phyloP scores from a whole-genome alignment of 2,888 invertebrate genomes.

The Gortyna flavago region DNA sequence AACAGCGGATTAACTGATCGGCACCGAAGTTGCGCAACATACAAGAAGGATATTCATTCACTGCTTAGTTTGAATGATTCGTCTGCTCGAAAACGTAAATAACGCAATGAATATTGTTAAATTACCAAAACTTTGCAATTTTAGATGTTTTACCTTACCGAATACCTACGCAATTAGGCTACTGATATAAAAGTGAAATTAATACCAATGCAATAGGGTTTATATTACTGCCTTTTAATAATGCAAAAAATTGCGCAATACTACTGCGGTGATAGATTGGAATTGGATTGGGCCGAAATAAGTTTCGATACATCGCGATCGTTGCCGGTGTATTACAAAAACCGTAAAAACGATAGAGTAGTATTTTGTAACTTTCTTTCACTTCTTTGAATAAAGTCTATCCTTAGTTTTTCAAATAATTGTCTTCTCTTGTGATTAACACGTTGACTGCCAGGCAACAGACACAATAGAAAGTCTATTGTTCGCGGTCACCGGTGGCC shows the following conservation, averaged over 20 bases:
- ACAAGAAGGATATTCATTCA: not conserved
- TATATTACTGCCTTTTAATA: too few relatives aligned
- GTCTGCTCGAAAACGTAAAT: not conserved
- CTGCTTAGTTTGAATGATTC: not conserved
- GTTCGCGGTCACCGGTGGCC: too few relatives aligned
- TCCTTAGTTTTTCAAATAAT: slow-evolving; percentile 15
- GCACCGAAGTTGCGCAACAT: not conserved
- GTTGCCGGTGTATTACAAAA: not conserved
- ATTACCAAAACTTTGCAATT: not conserved
- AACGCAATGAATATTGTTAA: not conserved
- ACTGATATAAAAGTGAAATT: not conserved
- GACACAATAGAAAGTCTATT: too few relatives aligned
- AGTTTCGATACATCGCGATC: not conserved
- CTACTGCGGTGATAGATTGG: not conserved
- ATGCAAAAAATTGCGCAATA: not conserved
- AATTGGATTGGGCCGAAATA: too few relatives aligned
- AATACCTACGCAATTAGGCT: not conserved
- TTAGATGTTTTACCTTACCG: not conserved
- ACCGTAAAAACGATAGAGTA: slow-evolving; percentile 1
- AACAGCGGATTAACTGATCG: not conserved
- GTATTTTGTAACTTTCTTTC: slow-evolving; percentile 10
- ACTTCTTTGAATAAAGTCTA: slow-evolving; percentile 21
- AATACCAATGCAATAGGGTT: not conserved
- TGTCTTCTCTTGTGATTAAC: slow-evolving; percentile 18
- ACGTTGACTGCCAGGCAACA: too few relatives aligned